Base-by-base conservation (phyloP, 2,113 vertebrate species). In the Phodopus roborovskii region DNA sequence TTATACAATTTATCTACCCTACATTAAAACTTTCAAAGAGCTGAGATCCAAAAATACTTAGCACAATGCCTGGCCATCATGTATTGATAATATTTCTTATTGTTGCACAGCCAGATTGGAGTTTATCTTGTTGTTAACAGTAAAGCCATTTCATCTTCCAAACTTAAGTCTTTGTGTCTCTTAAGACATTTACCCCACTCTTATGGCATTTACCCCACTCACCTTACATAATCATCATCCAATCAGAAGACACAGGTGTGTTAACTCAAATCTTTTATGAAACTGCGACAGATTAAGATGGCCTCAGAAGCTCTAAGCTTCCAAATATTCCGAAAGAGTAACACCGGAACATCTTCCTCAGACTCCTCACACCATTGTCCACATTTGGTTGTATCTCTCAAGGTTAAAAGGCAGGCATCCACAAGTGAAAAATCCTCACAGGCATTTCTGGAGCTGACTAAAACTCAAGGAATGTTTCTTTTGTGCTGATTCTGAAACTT, bases 361-460 rank as follows among this genome's bases (percentile, higher is more conserved):
- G 88, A 62, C 42, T 33, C 8, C 8, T 64, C 58, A 84, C 8
- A 3, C 89, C 79, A 66, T 84, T 36, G 53, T 26, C 50, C 33
- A 58, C 15, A 58, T 96, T 84, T 58, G 87, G 28, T 73, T 77
- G 70, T 88, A 85, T 90, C 39, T 53, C 82, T 11, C n/a, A 88
- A 92, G 83, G 62, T 82, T 77, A 91, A 92, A 97, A 70, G 30
- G 56, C 5, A 28, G 66, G 17, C 58, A 50, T 68, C 8, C 26
- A 33, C 33, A 74, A 86, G 50, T 74, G 42, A 87, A 96, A 94
- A 81, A 56, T 85, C 88, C 94, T 92, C 81, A 85, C 33, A 64
- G 64, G n/a, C 90, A 71, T 95, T 90, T 96, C 68, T 96, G 58
- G 95, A 90, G 68, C 50, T 68, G 56, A 53, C 48, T 45, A 91